Evolutionary conservation across 1,140 invertebrate species (phyloP).

Genomic region (Calosoma granatense): DNA sequence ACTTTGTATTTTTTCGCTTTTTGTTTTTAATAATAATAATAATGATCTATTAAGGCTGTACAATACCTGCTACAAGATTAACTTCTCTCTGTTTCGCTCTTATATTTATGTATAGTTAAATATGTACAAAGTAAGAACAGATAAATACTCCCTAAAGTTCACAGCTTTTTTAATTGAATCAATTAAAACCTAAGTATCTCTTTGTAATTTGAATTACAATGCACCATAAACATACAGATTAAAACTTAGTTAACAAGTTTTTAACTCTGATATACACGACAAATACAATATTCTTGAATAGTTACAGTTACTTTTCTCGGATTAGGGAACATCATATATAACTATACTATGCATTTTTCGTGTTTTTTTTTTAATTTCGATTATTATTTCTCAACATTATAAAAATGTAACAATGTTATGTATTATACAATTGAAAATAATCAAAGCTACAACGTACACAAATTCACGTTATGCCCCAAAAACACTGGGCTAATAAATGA

Average conservation of each 20-base stretch:
- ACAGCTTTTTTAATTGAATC: too few species aligned
- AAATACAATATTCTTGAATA: background rate
- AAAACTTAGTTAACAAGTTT: background rate
- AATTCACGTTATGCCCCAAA: background rate
- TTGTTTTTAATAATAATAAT: too few species aligned
- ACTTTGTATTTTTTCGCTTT: too few species aligned
- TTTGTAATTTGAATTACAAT: background rate
- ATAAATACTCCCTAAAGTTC: too few species aligned
- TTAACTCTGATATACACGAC: background rate
- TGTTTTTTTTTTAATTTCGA: background rate
- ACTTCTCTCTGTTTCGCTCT: too few species aligned
- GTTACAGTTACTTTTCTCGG: background rate
- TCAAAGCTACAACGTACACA: background rate
- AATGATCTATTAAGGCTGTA: too few species aligned
- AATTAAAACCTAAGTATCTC: too few species aligned
- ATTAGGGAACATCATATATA: background rate
- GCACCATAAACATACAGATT: background rate
- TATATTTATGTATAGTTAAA: too few species aligned
- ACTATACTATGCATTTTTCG: too few species aligned
- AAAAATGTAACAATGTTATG: background rate
- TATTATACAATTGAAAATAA: background rate
- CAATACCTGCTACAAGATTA: too few species aligned
- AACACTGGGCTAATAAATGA: too few species aligned
- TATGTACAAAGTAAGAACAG: too few species aligned
- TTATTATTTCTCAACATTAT: background rate